Evolutionary conservation across 2,113 vertebrate genomes (phyloP), one percentile per base, ranked within the genome.

Genomic region (Chinchilla lanigera): DNA sequence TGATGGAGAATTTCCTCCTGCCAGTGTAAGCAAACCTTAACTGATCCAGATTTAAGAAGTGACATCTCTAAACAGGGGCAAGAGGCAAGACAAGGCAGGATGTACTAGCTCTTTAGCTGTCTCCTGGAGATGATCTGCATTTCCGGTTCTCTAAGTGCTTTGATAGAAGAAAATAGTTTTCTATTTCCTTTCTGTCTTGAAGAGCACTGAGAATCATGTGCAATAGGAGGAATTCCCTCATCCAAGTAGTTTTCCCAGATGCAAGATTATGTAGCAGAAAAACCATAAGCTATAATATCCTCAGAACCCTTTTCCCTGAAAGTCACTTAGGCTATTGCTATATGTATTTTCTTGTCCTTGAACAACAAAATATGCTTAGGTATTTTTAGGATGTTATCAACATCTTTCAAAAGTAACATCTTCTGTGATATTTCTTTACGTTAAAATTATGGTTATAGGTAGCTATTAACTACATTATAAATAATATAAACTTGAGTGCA

Each of bases 1-100:
- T 60, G 41, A 92, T 67, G 44, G 41, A 94, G n/a, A 92, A 89
- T 81, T 44, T 93, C 88, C 92, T 58, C n/a, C 47, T 92, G 12
- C 33, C 47, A 30, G 30, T n/a, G 17, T 92, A 67, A 94, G 35
- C 19, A 95, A 87, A 94, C 77, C 6, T 90, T 60, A 77, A 1
- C 44, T 77, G 28, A 86, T 95, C 28, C 71, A 92, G 35, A 60
- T 44, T 5, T 67, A 85, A 92, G 38, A 3, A 69, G 28, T n/a
- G 60, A 50, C 6, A 73, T n/a, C 54, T 86, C 24, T 82, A 95
- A 85, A 38, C 13, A 90, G 88, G 88, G 38, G 73, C 38, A 19
- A 95, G 81, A 94, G 16, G 1, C 86, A 87, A 80, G 20, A 50
- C 7, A 10, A 61, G 50, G 20, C 5, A 41, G 6, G 22, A 38